Base-by-base conservation (phyloP, 37 sponge, comb jelly and placozoan species). In the Crambe crambe region DNA sequence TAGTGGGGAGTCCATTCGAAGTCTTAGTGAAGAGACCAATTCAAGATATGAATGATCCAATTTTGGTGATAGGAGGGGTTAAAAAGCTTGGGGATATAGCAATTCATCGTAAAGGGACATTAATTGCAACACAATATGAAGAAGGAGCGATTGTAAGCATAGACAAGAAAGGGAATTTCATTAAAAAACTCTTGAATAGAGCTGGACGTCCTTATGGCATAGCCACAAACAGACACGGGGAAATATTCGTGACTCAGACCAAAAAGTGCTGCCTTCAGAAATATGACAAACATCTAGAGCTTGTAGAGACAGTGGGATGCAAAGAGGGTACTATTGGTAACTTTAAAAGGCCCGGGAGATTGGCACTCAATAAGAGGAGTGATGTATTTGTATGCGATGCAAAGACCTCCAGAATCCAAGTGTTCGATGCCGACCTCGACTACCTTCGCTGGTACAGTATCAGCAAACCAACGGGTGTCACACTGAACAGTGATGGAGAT, bases 21-120 rank as follows among this genome's bases (percentile, higher is more conserved):
- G 32, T 68, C 6, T 27, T 68, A 68, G 68, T 68, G 37, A 32
- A 20, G 38, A 32, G 5, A 35, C 38, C 68, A 4, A 9, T 68
- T 6, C 27, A 9, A 20, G 38, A 68, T 10, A 68, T 15, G 68
- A 68, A 32, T 37, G 15, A 32, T 30, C 68, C 68, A 29, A 27
- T 20, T 5, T 37, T 37, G 20, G 21, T 68, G 37, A 68, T 68
- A 32, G 21, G 32, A 37, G 68, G 68, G 6, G 68, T 68, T 5
- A 37, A 68, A 8, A 68, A 68, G 38, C 68, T 68, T 10, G 8
- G 15, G 8, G 68, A 68, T 68, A 68, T 68, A 9, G 68, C 68
- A 5, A 36, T 36, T 37, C 39, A 32, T 27, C 38, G 38, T 12
- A 27, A 68, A 9, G 68, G 68, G 38, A 36, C 8, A 3, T 20